These are phyloP conservation scores for Microctonus brassicae DNA, from an alignment of 2,888 invertebrate species.

Conservation along the genomic window DNA sequence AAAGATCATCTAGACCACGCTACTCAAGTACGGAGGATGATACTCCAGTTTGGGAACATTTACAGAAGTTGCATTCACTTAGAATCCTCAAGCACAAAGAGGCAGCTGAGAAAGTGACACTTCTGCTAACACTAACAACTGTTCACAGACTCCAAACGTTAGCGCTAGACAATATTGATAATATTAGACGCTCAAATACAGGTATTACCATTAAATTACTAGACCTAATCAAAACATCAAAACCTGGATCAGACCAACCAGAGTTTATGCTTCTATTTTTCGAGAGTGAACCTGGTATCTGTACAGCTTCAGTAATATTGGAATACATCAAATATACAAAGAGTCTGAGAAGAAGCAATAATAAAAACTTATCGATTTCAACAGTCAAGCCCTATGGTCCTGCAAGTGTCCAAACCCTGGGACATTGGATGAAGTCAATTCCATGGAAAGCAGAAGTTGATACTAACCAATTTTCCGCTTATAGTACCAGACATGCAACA, in stretches of 20 bases:
- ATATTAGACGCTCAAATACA: constrained; percentile 11
- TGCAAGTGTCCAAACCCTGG: constrained; percentile 42
- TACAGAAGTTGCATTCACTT: constrained; percentile 28
- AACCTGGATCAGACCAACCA: constrained; percentile 34
- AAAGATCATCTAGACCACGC: constrained; percentile 38
- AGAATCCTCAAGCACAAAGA: constrained; percentile 30
- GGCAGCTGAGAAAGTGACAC: constrained; percentile 28
- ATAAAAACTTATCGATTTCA: constrained; percentile 30
- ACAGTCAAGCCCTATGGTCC: constrained; percentile 31
- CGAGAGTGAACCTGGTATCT: constrained; percentile 20
- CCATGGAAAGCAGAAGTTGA: constrained; percentile 41
- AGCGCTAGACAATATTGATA: constrained; percentile 34
- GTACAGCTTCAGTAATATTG: constrained; percentile 23
- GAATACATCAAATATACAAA: constrained; percentile 31
- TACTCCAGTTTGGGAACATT: constrained; percentile 32
- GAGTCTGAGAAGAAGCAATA: constrained; percentile 2
- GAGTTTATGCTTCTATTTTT: constrained; percentile 29
- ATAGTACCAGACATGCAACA: constrained; percentile 42
- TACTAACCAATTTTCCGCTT: constrained; percentile 38
- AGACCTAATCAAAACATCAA: constrained; percentile 38
- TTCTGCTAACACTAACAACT: constrained; percentile 31
- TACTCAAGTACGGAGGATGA: constrained; percentile 43
- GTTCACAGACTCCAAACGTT: constrained; percentile 41
- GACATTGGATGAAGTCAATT: constrained; percentile 46
- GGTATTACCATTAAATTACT: constrained; percentile 35